Base-by-base conservation (phyloP, 2,113 vertebrate genomes). In the Hemichromis elongatus region DNA sequence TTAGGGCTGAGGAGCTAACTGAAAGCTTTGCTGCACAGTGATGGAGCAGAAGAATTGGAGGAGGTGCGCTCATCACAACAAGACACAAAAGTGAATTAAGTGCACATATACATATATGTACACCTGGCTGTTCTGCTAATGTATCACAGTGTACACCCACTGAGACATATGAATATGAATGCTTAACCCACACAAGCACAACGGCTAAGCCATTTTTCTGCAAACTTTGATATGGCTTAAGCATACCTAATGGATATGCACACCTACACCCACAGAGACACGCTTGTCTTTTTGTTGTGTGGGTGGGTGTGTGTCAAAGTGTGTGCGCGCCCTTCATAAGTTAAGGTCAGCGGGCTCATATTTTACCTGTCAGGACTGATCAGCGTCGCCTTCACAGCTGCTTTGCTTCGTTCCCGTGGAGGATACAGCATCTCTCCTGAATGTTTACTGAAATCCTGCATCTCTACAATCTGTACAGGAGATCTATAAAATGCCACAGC, bases 361-460 rank as follows among this genome's bases (percentile, higher is more conserved):
- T 93, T 94, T 89, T 84, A 92, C 90, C 88, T 93, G 92, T 94
- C 91, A 92, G 86, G 57, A 70, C 70, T 83, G 88, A 92, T 94
- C 88, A 92, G 1, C 83, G 16, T 86, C 77, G 40, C 55, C 82
- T 77, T 73, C 85, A 54, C 87, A 88, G 88, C 66, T 80, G 88
- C 88, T 91, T 85, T 73, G 82, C 77, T 50, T 54, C 33, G 0
- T 54, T 88, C 88, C 47, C n/a, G 3, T 30, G 55, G 89, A 86
- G 87, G 83, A 84, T 80, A 61, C 84, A 68, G 61, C 77, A 37
- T 82, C 81, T 78, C 81, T 78, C 83, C 81, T 85, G 84, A 83
- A 91, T 83, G 86, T 88, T 91, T 87, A 86, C 56, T 3, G 50
- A 40, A 11, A n/a, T 19, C 50, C 77, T 12, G 24, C 68, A 59